Evolutionary conservation across 2,113 vertebrate species (phyloP).

Genomic region (Petaurus breviceps): DNA sequence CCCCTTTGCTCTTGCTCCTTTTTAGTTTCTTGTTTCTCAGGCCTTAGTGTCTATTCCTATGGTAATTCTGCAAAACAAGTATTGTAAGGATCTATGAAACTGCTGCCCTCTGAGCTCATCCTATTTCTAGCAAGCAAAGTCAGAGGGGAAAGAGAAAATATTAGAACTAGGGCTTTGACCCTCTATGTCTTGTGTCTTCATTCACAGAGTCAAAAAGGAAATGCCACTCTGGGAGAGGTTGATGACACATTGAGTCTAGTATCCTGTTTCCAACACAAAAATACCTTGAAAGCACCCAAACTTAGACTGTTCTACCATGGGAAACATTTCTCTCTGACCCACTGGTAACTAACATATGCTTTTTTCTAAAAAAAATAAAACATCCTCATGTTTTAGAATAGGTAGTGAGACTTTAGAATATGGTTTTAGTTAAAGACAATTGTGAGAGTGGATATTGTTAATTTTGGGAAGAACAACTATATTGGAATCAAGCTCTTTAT

Average conservation of each 20-base stretch:
- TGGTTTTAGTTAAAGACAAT: neutral
- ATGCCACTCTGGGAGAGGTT: neutral
- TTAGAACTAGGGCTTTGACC: slow-evolving; percentile 21
- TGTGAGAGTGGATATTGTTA: neutral
- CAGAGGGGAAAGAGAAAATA: slow-evolving; percentile 61
- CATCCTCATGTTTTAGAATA: neutral
- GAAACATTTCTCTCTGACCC: neutral
- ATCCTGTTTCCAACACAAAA: neutral
- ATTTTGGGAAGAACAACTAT: neutral
- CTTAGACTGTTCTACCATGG: neutral
- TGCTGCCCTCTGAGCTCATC: slow-evolving; percentile 58
- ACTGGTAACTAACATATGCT: no score
- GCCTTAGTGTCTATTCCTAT: slow-evolving; percentile 59
- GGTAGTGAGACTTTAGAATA: no score
- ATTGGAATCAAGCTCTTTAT: neutral
- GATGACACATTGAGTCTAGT: neutral
- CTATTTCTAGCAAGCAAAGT: slow-evolving; percentile 18
- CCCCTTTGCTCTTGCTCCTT: slow-evolving; percentile 57
- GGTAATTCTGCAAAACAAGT: slow-evolving; percentile 60
- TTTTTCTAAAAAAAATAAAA: neutral
- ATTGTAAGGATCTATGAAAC: slow-evolving; percentile 57
- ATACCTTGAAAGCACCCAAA: neutral
- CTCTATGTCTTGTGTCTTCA: slow-evolving; percentile 42
- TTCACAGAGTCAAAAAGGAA: slow-evolving; percentile 53
- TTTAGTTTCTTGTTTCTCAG: slow-evolving; percentile 70